Percentiles rank a stretch among this genome's conserved stretches.
These are phyloP conservation scores for Atractosteus spatula DNA, from an alignment of 2,113 vertebrate species.

Conservation along the genomic window DNA sequence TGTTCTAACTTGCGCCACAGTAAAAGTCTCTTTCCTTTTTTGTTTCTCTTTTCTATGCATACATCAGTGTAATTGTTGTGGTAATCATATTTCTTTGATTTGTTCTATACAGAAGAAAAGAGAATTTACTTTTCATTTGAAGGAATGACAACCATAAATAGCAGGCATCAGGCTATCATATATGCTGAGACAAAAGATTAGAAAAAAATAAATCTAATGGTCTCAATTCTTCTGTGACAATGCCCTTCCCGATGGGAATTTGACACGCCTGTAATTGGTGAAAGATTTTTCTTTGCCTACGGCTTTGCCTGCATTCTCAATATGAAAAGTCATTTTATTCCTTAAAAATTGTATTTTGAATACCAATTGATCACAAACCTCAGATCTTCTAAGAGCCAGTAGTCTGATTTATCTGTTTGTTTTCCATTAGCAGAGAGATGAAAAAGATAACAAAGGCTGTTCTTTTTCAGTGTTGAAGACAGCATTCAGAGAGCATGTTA, in stretches of 20 bases:
- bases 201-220: constrained; percentile 3
- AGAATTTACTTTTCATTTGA: neutral
- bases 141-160: neutral
- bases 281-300: constrained; percentile 49
- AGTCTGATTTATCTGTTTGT: constrained; percentile 60
- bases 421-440: constrained; percentile 44
- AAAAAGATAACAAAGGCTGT: constrained; percentile 45
- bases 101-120: neutral
- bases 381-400: constrained; percentile 59
- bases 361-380: constrained; percentile 61
- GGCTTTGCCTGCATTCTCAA: constrained; percentile 39
- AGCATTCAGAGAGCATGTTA: constrained; percentile 71
- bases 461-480: constrained; percentile 46
- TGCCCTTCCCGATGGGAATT: constrained; percentile 71
- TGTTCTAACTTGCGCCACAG: too few species aligned
- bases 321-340: constrained; percentile 37
- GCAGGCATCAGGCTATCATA: neutral
- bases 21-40: neutral
- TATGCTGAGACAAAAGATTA: neutral
- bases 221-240: constrained; percentile 46
- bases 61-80: neutral
- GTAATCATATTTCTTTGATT: neutral
- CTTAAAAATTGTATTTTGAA: constrained; percentile 6
- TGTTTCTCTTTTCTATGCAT: neutral
- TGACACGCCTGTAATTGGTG: constrained; percentile 59